These are phyloP conservation scores for Pseudopodoces humilis DNA, from an alignment of 2,113 vertebrate species.

Conservation along the genomic window DNA sequence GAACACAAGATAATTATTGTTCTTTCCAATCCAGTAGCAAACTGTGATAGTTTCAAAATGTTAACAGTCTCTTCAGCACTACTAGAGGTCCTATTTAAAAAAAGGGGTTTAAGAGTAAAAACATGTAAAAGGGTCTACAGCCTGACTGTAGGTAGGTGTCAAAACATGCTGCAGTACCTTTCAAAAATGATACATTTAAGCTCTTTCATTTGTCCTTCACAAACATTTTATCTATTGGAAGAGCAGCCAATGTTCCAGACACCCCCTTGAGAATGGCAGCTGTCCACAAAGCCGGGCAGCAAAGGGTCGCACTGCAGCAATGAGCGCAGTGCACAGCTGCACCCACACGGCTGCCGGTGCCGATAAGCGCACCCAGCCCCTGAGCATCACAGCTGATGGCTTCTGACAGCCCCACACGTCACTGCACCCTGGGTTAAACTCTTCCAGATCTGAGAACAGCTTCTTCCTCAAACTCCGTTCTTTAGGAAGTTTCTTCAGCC, in stretches of 20 bases:
- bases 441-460: too few species aligned
- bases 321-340: background rate
- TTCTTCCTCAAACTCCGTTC: background rate
- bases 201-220: background rate
- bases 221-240: background rate
- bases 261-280: background rate
- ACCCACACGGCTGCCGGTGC: background rate
- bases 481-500: background rate
- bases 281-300: background rate
- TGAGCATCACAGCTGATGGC: background rate
- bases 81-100: background rate
- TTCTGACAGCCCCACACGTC: background rate
- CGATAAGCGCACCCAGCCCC: rapidly evolving
- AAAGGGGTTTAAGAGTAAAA: background rate
- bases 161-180: background rate
- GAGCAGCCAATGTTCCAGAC: background rate
- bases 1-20: background rate
- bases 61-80: background rate
- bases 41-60: background rate
- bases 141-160: background rate
- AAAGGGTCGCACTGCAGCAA: background rate
- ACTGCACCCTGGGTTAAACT: background rate
- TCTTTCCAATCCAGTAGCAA: background rate
- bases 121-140: background rate
- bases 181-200: background rate